These are phyloP conservation scores for Notodonta dromedarius DNA, from an alignment of 2,888 invertebrate genomes.

Conservation along the genomic window DNA sequence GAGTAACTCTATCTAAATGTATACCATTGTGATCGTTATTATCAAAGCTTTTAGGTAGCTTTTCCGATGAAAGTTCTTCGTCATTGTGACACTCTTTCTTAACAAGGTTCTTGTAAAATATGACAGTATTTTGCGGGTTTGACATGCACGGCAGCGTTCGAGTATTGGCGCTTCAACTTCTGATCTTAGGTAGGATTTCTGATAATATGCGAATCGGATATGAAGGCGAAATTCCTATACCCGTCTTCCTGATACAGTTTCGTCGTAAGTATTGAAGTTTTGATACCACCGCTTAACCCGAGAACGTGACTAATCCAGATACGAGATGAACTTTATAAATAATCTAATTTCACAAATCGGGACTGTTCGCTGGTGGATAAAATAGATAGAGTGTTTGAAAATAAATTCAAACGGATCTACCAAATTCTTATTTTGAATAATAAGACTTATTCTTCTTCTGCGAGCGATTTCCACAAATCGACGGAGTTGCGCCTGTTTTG, in stretches of 20 bases:
- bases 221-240: conserved; percentile 56
- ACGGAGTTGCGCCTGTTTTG: too few species aligned
- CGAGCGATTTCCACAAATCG: too few species aligned
- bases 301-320: conserved; percentile 56
- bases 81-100: conserved; percentile 32
- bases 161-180: conserved; percentile 54
- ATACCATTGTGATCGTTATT: conserved; percentile 28
- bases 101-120: conserved; percentile 52
- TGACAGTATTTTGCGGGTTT: conserved; percentile 56
- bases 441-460: too few species aligned
- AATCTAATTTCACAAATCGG: conserved; percentile 63
- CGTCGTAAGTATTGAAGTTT: conserved; percentile 65
- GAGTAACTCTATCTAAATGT: conserved; percentile 5
- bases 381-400: not conserved
- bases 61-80: conserved; percentile 26
- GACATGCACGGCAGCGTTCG: conserved; percentile 57
- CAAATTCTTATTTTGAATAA: too few species aligned
- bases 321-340: conserved; percentile 60
- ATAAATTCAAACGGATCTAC: too few species aligned
- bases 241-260: conserved; percentile 48
- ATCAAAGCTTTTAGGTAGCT: conserved; percentile 16
- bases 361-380: conserved; percentile 30
- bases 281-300: conserved; percentile 60
- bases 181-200: conserved; percentile 66
- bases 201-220: conserved; percentile 68